phyloP scores from a whole-genome alignment of 2,797 vertebrate species.

The Parotocinclus haroldoi region DNA sequence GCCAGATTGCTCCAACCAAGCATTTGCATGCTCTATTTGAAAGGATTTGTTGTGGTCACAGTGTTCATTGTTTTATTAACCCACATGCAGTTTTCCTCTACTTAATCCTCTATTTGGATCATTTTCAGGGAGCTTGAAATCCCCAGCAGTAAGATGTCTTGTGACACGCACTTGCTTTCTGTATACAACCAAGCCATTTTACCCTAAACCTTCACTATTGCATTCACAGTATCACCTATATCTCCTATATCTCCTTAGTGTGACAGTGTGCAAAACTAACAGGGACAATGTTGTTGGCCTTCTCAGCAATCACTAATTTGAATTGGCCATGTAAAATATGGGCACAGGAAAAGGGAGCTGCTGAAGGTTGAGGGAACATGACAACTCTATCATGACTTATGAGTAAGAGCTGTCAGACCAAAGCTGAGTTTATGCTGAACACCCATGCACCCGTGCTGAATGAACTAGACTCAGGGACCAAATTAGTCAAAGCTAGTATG shows the following conservation, averaged over 20 bases:
- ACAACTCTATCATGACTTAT: constrained; percentile 28
- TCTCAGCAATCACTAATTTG: constrained; percentile 35
- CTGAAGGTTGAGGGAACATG: constrained; percentile 16
- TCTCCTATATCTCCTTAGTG: constrained; percentile 33
- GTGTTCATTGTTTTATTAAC: constrained; percentile 34
- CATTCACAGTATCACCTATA: constrained; percentile 15
- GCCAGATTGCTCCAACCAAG: constrained; percentile 73
- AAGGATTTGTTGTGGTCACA: constrained; percentile 30
- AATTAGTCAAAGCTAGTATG: constrained; percentile 6
- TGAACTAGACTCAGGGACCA: neutral
- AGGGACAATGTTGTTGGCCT: constrained; percentile 25
- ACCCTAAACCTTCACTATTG: constrained; percentile 29
- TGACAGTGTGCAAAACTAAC: constrained; percentile 38
- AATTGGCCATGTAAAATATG: constrained; percentile 36
- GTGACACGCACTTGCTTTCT: neutral
- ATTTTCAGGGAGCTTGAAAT: constrained; percentile 18
- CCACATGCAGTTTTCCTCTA: constrained; percentile 23
- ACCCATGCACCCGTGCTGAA: constrained; percentile 6
- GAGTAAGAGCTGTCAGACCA: constrained; percentile 28
- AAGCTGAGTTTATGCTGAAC: constrained; percentile 24
- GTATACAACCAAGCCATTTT: constrained; percentile 24
- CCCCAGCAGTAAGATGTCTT: neutral
- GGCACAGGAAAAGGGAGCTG: constrained; percentile 4
- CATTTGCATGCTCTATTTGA: constrained; percentile 82
- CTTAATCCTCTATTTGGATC: constrained; percentile 15